Conservation (phyloP, 2,888 invertebrate species). For the Cactoblastis cactorum region DNA sequence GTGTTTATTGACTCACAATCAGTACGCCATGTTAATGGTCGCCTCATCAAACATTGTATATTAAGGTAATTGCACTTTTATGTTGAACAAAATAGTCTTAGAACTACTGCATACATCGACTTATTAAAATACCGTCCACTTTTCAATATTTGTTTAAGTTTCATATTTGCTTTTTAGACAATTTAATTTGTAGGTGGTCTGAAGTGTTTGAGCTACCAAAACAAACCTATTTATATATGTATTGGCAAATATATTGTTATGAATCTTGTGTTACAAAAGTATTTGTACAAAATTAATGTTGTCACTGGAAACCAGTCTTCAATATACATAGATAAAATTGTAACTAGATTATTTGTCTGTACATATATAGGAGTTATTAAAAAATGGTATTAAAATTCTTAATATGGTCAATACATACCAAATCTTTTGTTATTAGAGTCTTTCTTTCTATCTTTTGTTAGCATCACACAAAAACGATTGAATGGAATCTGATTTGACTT, state of each 20-base stretch:
- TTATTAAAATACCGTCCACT: conserved; percentile 25
- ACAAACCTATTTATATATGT: neutral
- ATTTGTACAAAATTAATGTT: too few relatives aligned
- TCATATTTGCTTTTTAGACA: neutral
- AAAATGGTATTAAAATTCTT: too few relatives aligned
- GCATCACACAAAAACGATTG: too few relatives aligned
- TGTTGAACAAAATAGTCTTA: conserved; percentile 17
- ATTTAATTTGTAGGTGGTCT: neutral
- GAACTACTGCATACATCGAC: neutral
- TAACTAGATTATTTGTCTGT: too few relatives aligned
- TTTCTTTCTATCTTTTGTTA: too few relatives aligned
- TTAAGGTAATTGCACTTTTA: conserved; percentile 21
- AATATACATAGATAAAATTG: too few relatives aligned
- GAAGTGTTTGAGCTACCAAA: neutral
- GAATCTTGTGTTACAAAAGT: too few relatives aligned
- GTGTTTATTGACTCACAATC: conserved; percentile 17
- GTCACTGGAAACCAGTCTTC: too few relatives aligned
- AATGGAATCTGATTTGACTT: too few relatives aligned
- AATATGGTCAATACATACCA: too few relatives aligned
- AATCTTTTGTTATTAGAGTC: too few relatives aligned
- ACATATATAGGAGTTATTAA: too few relatives aligned
- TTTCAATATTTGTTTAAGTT: conserved; percentile 35
- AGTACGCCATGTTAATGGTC: conserved; percentile 12
- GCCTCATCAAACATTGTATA: conserved; percentile 18
- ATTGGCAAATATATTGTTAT: neutral